These are phyloP conservation scores for Encarsia formosa DNA, from an alignment of 2,888 invertebrate species.

Conservation along the genomic window DNA sequence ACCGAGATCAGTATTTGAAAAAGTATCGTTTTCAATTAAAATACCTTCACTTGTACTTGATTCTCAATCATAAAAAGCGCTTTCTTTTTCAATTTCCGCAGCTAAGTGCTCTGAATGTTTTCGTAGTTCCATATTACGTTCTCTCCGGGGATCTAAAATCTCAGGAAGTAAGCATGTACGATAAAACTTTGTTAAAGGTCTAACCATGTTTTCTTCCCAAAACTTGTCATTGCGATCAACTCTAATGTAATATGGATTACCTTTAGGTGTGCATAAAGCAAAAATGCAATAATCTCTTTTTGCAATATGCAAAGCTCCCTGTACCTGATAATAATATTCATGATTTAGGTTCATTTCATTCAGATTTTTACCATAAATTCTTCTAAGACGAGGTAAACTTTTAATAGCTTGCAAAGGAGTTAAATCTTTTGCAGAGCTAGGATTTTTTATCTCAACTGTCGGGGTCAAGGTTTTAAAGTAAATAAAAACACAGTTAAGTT, in stretches of 20 bases:
- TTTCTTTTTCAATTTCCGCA: no score
- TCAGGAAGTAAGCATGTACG: not conserved
- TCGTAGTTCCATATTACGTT: not conserved
- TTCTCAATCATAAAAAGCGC: no score
- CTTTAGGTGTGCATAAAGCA: slow-evolving; percentile 1
- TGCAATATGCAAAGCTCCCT: slow-evolving; percentile 20
- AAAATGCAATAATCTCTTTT: slow-evolving; percentile 5
- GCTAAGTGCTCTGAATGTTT: no score
- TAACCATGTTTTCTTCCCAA: not conserved
- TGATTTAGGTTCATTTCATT: slow-evolving; percentile 9
- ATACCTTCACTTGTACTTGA: no score
- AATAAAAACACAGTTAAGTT: no score
- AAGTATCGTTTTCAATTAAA: no score
- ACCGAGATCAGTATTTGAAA: no score
- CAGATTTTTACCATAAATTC: not conserved
- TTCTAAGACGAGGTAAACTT: not conserved
- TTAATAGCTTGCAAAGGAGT: slow-evolving; percentile 12
- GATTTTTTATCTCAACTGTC: not conserved
- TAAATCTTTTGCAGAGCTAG: slow-evolving; percentile 13
- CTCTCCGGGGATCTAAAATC: not conserved
- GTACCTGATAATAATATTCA: slow-evolving; percentile 24
- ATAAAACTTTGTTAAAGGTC: not conserved
- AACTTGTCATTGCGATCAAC: slow-evolving; percentile 7
- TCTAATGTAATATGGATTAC: not conserved
- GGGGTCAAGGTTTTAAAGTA: no score